Evolutionary conservation across 1,140 invertebrate genomes (phyloP), one percentile per base, ranked within the genome.

Genomic region (Berghia stephanieae): DNA sequence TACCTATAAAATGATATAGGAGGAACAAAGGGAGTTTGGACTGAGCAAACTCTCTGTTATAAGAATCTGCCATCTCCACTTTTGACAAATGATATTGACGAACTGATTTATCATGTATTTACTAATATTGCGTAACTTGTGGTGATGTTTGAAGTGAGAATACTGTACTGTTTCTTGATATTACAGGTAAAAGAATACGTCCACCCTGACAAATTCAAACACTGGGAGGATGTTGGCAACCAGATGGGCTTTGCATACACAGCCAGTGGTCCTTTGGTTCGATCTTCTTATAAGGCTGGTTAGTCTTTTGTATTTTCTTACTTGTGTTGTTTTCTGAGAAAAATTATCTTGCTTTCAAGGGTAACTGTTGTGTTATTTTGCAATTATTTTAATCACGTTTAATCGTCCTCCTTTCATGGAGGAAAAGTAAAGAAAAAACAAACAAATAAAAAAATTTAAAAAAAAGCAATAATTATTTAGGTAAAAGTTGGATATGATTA

Each of bases 281-380:
- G 98, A 38, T 98, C 96, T 74, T 99, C 97, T 0, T 99, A 99
- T 86, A 96, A 96, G 91, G 98, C 98, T 71, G 98, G 98, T 63
- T 24, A 46, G 21, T 1, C 44, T 2, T n/a, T 16, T 38, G 10
- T 36, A 21, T 16, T 40, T 63, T 10, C 42, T 3, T 43, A 43
- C 3, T 13, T 36, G 5, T 27, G 6, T 8, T 13, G 36, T 16
- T 31, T 34, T 5, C 13, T n/a, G 5, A 36, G 16, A 71, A 49
- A 38, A 36, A 21, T 44, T 13, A 38, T 76, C 24, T 38, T 52
- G 34, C 34, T 76, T 3, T 68, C 24, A 38, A 27, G 16, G 36
- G 2, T 18, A 44, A 46, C 6, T 34, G 8, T 34, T 63, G 3
- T 38, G 16, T 16, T 36, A 13, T 13, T 69, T 8, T 69, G 24